Percentiles rank a stretch among this genome's conserved stretches.
These are phyloP conservation scores for Callosobruchus maculatus DNA, from an alignment of 2,888 invertebrate genomes.

Conservation along the genomic window DNA sequence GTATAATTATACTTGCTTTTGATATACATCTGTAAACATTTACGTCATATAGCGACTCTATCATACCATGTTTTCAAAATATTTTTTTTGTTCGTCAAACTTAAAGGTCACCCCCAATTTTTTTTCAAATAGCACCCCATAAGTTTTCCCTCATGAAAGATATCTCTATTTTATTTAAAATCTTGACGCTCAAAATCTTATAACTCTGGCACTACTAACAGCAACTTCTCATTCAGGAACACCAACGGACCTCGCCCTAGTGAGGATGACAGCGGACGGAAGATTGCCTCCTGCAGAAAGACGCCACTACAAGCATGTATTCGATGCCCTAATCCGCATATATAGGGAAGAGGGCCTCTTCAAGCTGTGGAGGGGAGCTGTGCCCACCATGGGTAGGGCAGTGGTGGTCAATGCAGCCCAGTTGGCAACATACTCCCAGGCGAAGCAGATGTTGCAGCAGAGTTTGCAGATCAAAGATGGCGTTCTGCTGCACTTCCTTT, in stretches of 20 bases:
- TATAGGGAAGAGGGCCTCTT: slow-evolving; percentile 44
- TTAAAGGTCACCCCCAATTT: no score
- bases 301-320: slow-evolving; percentile 90
- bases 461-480: slow-evolving; percentile 65
- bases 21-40: no score
- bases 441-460: slow-evolving; percentile 62
- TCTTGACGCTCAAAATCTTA: no score
- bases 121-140: no score
- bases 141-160: no score
- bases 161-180: no score
- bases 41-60: no score
- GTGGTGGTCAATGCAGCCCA: slow-evolving; percentile 99
- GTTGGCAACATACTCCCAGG: slow-evolving; percentile 94
- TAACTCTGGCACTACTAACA: no score
- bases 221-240: slow-evolving; percentile 50
- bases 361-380: slow-evolving; percentile 88
- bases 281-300: slow-evolving; percentile 81
- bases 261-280: slow-evolving; percentile 97
- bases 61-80: no score
- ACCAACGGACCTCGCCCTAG: slow-evolving; percentile 93
- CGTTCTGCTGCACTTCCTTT: slow-evolving; percentile 85
- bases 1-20: no score
- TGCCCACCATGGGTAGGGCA: slow-evolving; percentile 83
- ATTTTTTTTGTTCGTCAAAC: no score
- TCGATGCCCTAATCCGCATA: slow-evolving; percentile 81